A percentile compares a stretch with the other conserved stretches of the same genome.
Evolutionary conservation across 2,888 invertebrate genomes (phyloP).

Genomic region (Drosophila sordidapex): DNA sequence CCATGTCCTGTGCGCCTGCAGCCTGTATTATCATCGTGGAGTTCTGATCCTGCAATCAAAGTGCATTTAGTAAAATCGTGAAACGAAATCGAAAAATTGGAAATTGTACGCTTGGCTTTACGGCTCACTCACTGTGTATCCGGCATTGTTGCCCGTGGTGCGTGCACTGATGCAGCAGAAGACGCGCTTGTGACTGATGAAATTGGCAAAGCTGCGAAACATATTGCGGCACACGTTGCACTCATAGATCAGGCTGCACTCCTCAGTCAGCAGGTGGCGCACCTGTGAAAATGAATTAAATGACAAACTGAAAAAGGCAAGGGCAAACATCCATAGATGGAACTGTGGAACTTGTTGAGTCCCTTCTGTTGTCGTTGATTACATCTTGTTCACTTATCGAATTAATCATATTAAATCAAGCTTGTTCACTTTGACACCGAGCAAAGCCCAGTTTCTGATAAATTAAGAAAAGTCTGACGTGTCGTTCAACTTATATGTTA

Average conservation of each 20-base stretch:
- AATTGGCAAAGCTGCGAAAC: slow-evolving; percentile 94
- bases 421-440: background rate
- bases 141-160: slow-evolving; percentile 45
- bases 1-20: slow-evolving; percentile 54
- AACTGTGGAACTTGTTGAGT: background rate
- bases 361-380: background rate
- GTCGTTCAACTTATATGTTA: background rate
- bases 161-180: slow-evolving; percentile 87
- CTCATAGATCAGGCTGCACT: slow-evolving; percentile 95
- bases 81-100: slow-evolving; percentile 31
- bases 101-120: slow-evolving; percentile 52
- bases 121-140: slow-evolving; percentile 74
- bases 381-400: background rate
- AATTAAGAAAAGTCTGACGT: background rate
- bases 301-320: background rate
- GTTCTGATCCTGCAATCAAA: slow-evolving; percentile 62
- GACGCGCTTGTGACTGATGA: slow-evolving; percentile 94
- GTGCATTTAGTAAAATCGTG: slow-evolving; percentile 73
- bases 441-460: background rate
- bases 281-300: slow-evolving; percentile 86
- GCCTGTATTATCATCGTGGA: slow-evolving; percentile 82
- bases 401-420: background rate
- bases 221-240: slow-evolving; percentile 94
- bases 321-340: background rate
- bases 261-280: slow-evolving; percentile 90